Evolutionary conservation across 2,888 invertebrate species (phyloP).

Genomic region (Auanema freiburgensis): DNA sequence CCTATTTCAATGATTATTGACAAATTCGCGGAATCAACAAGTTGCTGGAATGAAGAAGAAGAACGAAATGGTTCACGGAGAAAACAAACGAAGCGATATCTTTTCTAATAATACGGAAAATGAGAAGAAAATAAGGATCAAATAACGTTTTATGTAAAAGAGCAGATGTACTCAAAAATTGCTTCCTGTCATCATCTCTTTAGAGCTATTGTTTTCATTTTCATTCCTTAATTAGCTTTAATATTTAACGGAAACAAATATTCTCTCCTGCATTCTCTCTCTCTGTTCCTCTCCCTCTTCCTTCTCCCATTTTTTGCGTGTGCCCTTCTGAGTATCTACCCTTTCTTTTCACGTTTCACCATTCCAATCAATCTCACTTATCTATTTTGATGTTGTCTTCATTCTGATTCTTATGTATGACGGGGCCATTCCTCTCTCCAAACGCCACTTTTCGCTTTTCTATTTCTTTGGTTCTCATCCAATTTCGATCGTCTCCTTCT

Average conservation of each 20-base stretch:
- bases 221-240: too few relatives aligned
- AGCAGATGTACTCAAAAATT: too few relatives aligned
- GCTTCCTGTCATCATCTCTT: too few relatives aligned
- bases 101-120: constrained; percentile 11
- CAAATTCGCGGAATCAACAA: constrained; percentile 61
- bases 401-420: neutral
- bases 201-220: too few relatives aligned
- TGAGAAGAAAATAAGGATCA: too few relatives aligned
- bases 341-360: too few relatives aligned
- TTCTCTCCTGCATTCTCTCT: neutral
- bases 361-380: too few relatives aligned
- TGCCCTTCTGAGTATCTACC: too few relatives aligned
- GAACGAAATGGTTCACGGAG: constrained; percentile 4
- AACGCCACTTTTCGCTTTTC: neutral
- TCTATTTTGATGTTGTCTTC: too few relatives aligned
- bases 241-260: neutral
- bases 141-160: too few relatives aligned
- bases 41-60: constrained; percentile 44
- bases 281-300: neutral
- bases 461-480: constrained; percentile 4
- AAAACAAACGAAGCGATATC: constrained; percentile 17
- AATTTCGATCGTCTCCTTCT: neutral
- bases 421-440: neutral
- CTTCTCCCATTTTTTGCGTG: neutral
- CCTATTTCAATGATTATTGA: constrained; percentile 64